phyloP scores from a whole-genome alignment of 2,797 vertebrate genomes.

The Gambelia wislizenii region DNA sequence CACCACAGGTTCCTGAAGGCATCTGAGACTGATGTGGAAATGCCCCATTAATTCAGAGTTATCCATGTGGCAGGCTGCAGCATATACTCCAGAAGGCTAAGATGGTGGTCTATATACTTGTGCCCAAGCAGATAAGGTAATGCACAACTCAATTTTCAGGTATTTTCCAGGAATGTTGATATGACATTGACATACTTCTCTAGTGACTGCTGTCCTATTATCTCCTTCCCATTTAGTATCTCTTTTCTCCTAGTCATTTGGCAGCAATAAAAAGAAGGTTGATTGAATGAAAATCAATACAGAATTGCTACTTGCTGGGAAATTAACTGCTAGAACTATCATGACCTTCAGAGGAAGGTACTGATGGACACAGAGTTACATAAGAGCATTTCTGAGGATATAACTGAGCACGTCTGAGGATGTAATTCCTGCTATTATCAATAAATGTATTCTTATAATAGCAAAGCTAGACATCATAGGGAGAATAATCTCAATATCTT shows the following conservation, averaged over 20 bases:
- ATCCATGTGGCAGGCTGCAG: background rate
- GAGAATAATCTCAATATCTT: background rate
- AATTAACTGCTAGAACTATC: conserved; percentile 64
- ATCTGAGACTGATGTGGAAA: background rate
- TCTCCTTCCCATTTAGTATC: conserved; percentile 57
- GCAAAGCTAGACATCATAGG: background rate
- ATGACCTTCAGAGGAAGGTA: conserved; percentile 43
- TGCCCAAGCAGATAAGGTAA: background rate
- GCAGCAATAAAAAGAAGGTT: conserved; percentile 50
- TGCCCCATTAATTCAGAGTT: background rate
- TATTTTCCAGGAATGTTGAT: conserved; percentile 46
- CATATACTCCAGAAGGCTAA: background rate
- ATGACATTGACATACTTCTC: conserved; percentile 66
- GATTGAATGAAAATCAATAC: conserved; percentile 70
- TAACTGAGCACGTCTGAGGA: background rate
- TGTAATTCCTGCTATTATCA: conserved; percentile 38
- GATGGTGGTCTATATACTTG: background rate
- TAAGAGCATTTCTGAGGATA: conserved; percentile 32
- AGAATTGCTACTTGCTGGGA: conserved; percentile 54
- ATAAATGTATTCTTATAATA: conserved; percentile 3
- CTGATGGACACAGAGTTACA: conserved; percentile 39
- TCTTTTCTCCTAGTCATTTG: conserved; percentile 57
- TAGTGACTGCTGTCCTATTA: conserved; percentile 65
- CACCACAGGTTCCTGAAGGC: background rate
- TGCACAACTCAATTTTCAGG: background rate